These are phyloP conservation scores for Trachythela sp. DNA, from an alignment of 64 coral and sea anemone genomes.

Conservation along the genomic window DNA sequence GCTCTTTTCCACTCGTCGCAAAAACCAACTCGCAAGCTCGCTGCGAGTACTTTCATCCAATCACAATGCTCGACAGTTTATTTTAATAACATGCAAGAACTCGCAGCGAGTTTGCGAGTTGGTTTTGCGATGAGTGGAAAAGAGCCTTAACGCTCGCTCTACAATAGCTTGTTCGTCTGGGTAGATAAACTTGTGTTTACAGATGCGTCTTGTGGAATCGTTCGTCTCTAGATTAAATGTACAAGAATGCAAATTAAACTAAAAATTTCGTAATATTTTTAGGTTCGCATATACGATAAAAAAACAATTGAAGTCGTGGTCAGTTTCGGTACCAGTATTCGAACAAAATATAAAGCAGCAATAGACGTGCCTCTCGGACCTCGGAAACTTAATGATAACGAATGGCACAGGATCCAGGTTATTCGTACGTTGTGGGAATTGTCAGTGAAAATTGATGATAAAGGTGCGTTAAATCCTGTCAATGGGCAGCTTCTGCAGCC, in stretches of 20 bases:
- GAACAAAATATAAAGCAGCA: background rate
- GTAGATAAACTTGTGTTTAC: background rate
- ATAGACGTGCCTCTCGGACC: background rate
- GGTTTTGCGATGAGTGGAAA: too few relatives aligned
- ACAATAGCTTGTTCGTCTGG: too few relatives aligned
- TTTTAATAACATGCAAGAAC: too few relatives aligned
- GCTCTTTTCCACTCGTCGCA: too few relatives aligned
- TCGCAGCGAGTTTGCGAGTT: too few relatives aligned
- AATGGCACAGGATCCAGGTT: conserved; percentile 19
- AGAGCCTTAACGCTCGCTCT: too few relatives aligned
- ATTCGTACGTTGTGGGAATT: background rate
- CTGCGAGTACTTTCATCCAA: too few relatives aligned
- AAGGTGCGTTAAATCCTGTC: background rate
- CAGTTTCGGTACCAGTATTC: conserved; percentile 5
- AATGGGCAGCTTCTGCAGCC: background rate
- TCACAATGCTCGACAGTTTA: too few relatives aligned
- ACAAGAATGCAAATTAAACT: too few relatives aligned
- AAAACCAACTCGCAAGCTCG: too few relatives aligned
- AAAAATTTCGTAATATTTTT: background rate
- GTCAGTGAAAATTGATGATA: background rate
- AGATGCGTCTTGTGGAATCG: too few relatives aligned
- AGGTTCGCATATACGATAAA: background rate
- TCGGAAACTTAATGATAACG: background rate
- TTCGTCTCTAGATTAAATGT: too few relatives aligned
- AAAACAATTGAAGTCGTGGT: background rate